These are phyloP conservation scores for Platyrinchus mystaceus DNA, from an alignment of 2,797 vertebrate species.

Conservation along the genomic window DNA sequence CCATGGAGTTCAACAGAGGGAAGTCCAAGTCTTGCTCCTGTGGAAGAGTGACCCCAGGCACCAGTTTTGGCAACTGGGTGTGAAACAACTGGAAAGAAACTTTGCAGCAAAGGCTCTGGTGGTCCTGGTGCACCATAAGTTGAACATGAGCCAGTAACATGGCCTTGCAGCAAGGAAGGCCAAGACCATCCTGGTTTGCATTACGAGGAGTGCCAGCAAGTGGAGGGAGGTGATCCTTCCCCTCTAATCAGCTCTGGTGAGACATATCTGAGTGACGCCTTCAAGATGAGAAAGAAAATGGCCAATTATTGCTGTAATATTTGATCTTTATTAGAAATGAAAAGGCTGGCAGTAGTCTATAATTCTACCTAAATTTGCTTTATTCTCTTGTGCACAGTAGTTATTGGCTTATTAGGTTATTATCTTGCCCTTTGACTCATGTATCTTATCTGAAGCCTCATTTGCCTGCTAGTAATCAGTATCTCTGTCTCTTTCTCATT, in stretches of 20 bases:
- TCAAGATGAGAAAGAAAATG: neutral
- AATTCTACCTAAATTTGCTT: neutral
- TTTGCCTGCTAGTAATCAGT: neutral
- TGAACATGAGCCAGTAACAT: neutral
- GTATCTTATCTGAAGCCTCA: neutral
- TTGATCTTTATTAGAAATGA: neutral
- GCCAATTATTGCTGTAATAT: neutral
- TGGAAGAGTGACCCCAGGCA: neutral
- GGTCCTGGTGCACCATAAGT: neutral
- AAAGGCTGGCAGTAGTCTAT: neutral
- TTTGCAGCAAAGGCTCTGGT: neutral
- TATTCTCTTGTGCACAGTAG: neutral
- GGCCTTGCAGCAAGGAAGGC: neutral
- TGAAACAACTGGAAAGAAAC: neutral
- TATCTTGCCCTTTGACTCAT: neutral
- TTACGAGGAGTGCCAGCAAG: neutral
- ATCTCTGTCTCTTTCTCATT: neutral
- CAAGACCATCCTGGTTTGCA: neutral
- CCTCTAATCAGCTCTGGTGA: neutral
- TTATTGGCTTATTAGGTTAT: neutral
- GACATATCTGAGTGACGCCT: neutral
- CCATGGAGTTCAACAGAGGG: neutral
- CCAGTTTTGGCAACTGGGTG: neutral
- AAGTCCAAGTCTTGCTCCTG: neutral
- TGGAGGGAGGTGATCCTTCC: neutral